phyloP scores from a whole-genome alignment of 2,113 vertebrate genomes.

The Seriola quinqueradiata region DNA sequence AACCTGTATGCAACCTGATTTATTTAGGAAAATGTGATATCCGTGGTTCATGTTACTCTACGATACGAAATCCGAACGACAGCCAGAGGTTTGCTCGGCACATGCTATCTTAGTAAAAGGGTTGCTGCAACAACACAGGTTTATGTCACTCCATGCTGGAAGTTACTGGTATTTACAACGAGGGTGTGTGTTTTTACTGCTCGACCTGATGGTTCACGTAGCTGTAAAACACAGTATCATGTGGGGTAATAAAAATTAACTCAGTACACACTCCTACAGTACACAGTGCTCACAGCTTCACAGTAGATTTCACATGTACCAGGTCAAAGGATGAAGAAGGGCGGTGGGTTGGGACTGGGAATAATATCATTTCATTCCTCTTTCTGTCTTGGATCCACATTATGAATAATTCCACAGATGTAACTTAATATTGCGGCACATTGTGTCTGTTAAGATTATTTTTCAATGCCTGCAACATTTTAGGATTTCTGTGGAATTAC shows the following conservation, averaged over 20 bases:
- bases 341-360: not conserved
- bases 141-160: conserved; percentile 31
- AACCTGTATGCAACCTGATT: not conserved
- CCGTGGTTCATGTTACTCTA: conserved; percentile 14
- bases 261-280: conserved; percentile 40
- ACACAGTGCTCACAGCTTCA: conserved; percentile 31
- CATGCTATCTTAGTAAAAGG: not conserved
- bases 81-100: conserved; percentile 1
- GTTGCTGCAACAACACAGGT: conserved; percentile 32
- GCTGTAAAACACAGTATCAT: conserved; percentile 57
- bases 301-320: conserved; percentile 12
- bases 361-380: not conserved
- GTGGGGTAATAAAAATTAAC: conserved; percentile 60
- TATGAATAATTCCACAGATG: conserved; percentile 24
- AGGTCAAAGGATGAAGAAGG: not conserved
- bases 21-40: conserved; percentile 33
- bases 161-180: conserved; percentile 67
- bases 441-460: not conserved
- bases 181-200: conserved; percentile 55
- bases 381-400: not conserved
- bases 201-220: conserved; percentile 21
- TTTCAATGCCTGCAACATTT: not conserved
- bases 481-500: not conserved
- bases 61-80: conserved; percentile 12
- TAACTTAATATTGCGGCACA: not conserved